Base-by-base conservation (phyloP, 2,888 invertebrate genomes). In the Nudaria mundana region DNA sequence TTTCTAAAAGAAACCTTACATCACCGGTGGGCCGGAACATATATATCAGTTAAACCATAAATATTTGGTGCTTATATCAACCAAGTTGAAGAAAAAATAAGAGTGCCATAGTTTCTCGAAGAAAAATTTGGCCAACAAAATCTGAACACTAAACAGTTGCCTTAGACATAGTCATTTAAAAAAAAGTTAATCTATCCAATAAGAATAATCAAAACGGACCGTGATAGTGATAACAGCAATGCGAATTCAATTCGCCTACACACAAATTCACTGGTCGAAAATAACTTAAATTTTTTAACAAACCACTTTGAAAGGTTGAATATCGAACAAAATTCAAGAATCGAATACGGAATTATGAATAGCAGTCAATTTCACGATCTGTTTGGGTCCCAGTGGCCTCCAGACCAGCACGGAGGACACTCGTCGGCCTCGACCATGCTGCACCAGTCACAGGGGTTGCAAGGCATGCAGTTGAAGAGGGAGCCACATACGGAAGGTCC, bases 361-460 rank as follows among this genome's bases (percentile, higher is more conserved):
- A 83, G 79, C 55, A 85, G 71, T 31, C 89, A 89, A 63, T 89
- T 88, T 37, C 89, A 86, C 59, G 89, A 89, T 63, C 52, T 89
- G 51, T 87, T 89, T 52, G 88, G 89, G 40, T 84, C 88, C 4
- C 89, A 88, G 55, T 89, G 89, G 89, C 87, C 89, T n/a, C 83
- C 89, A 2, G 87, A 88, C 40, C 84, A 85, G 47, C 85, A 85
- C 29, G 87, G 87, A 13, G 87, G 87, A 0, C 88, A 88, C 43
- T 85, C 86, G 14, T 81, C 86, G 5, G 85, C 86, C 10, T 75
- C 86, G 1, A 84, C 87, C 1, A 85, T 86, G 82, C 75, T 87
- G 72, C 88, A 84, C 73, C 81, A 71, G 38, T 45, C 50, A 16
- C 74, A 72, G 54, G 59, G 64, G 2, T 34, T 81, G 47, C 81